These are phyloP conservation scores for Seira musarum DNA, from an alignment of 2,888 invertebrate species.

Conservation along the genomic window DNA sequence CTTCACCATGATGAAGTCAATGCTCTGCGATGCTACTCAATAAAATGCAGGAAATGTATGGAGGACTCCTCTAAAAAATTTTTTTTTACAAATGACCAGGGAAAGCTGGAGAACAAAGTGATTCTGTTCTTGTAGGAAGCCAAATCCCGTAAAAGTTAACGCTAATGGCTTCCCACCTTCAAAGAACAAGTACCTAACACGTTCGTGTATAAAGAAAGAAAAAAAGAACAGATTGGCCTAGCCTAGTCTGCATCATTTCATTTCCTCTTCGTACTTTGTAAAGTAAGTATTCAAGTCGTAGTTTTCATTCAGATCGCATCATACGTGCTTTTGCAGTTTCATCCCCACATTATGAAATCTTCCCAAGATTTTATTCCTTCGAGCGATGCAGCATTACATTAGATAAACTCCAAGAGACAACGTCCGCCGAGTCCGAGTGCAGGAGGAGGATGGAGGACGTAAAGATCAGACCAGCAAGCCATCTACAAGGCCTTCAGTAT, in stretches of 20 bases:
- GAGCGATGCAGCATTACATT: too few species aligned
- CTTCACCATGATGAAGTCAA: background rate
- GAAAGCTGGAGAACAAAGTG: background rate
- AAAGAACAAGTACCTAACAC: conserved; percentile 2
- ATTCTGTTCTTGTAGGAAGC: conserved; percentile 2
- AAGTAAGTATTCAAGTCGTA: background rate
- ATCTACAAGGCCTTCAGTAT: too few species aligned
- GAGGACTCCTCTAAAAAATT: background rate
- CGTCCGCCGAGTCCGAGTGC: too few species aligned
- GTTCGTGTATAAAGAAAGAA: background rate
- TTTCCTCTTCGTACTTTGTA: background rate
- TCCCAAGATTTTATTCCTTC: too few species aligned
- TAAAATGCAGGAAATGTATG: background rate
- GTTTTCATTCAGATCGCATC: background rate
- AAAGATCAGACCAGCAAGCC: too few species aligned
- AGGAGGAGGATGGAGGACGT: too few species aligned
- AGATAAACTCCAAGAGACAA: too few species aligned
- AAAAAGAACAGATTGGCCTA: background rate
- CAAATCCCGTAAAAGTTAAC: conserved; percentile 49
- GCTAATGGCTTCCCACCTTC: conserved; percentile 51
- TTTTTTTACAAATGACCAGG: background rate
- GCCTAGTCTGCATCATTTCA: background rate
- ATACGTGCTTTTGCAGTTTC: too few species aligned
- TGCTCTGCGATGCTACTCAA: background rate
- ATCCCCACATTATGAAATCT: too few species aligned